A percentile compares a stretch with the other conserved stretches of the same genome.
Evolutionary conservation across 30 jellyfish, hydroid and myxozoan genomes (phyloP).

Genomic region (Cassiopea andromeda): DNA sequence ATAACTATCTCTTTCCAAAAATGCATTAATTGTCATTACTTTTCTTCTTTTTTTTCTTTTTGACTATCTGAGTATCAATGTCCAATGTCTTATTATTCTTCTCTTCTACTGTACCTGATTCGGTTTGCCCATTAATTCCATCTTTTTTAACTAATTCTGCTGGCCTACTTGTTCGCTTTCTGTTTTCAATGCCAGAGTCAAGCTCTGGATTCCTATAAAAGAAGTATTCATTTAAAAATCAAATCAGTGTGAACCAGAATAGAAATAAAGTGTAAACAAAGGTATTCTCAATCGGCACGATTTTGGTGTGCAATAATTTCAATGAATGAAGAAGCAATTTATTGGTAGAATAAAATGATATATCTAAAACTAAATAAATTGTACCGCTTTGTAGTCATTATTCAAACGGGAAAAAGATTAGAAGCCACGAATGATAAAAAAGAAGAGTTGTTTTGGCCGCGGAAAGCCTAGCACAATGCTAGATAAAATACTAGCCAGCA

Average conservation of each 20-base stretch:
- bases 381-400: too few species aligned
- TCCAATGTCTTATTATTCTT: background rate
- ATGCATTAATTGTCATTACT: background rate
- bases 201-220: background rate
- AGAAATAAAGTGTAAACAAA: background rate
- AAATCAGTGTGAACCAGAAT: background rate
- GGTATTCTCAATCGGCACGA: background rate
- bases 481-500: too few species aligned
- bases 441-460: too few species aligned
- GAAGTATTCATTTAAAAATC: background rate
- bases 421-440: too few species aligned
- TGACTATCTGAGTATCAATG: background rate
- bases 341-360: too few species aligned
- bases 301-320: background rate
- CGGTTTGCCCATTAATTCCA: background rate
- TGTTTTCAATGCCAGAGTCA: background rate
- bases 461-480: too few species aligned
- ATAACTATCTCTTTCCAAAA: background rate
- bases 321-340: too few species aligned
- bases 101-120: background rate
- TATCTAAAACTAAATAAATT: too few species aligned
- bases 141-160: background rate
- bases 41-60: conserved; percentile 25
- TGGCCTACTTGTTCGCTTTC: conserved; percentile 5
- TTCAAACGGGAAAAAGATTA: too few species aligned